Percentiles rank a stretch among this genome's conserved stretches.
Evolutionary conservation across 2,888 invertebrate species (phyloP).

Genomic region (Syritta pipiens): DNA sequence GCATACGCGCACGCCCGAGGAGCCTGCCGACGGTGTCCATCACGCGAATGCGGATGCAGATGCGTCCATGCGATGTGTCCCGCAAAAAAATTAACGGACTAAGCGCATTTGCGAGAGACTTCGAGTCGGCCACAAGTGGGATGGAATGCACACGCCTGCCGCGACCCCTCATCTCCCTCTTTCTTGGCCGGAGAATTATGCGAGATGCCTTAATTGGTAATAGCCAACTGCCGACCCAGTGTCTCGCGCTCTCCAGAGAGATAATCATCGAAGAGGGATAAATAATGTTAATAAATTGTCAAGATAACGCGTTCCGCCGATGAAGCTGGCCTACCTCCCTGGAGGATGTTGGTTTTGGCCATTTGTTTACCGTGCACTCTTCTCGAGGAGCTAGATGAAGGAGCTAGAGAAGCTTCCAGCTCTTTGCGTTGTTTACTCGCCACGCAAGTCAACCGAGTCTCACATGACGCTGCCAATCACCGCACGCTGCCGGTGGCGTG

Average conservation of each 20-base stretch:
- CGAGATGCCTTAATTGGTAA: slow-evolving; percentile 61
- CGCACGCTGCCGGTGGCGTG: neutral
- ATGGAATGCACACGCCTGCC: slow-evolving; percentile 38
- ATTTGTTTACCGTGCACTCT: slow-evolving; percentile 27
- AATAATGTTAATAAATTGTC: slow-evolving; percentile 67
- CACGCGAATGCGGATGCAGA: slow-evolving; percentile 68
- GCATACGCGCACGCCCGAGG: slow-evolving; percentile 42
- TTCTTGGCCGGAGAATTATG: slow-evolving; percentile 6
- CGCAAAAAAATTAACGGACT: slow-evolving; percentile 62
- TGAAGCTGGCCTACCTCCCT: slow-evolving; percentile 52
- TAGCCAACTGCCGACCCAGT: slow-evolving; percentile 13
- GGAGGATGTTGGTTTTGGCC: slow-evolving; percentile 49
- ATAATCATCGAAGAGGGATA: slow-evolving; percentile 65
- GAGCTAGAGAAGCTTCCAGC: neutral
- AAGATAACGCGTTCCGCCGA: slow-evolving; percentile 56
- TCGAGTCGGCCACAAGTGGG: slow-evolving; percentile 39
- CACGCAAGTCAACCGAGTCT: slow-evolving; percentile 34
- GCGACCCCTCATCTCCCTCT: neutral
- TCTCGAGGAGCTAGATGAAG: slow-evolving; percentile 13
- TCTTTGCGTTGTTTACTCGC: slow-evolving; percentile 1
- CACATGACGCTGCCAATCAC: slow-evolving; percentile 53
- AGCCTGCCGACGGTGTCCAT: slow-evolving; percentile 64
- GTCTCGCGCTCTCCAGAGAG: slow-evolving; percentile 26
- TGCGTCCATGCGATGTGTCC: slow-evolving; percentile 65
- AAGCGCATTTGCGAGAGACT: slow-evolving; percentile 12